Base-by-base conservation (phyloP, 2,113 vertebrate genomes). In the Ceyx cyanopectus region DNA sequence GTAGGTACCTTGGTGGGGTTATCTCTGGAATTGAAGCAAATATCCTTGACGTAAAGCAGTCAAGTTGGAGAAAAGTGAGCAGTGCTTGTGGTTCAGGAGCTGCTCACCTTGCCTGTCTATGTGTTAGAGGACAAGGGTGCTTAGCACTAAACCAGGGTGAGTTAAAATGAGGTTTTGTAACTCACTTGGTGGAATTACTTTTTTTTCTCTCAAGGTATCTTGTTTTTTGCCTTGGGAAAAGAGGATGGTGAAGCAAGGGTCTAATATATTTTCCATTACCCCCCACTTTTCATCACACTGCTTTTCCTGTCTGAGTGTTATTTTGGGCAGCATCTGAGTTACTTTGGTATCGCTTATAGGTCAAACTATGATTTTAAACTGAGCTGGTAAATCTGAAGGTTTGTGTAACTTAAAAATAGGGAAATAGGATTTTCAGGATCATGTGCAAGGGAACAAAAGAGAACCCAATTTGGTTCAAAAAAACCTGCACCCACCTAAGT, bases 141-240 rank as follows among this genome's bases (percentile, higher is more conserved):
- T 62, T 66, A 72, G 34, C 27, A 14, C 8, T 7, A 17, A 18
- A 4, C 22, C 57, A 48, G 48, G 7, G 2, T 22, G 41, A 68
- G 40, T 14, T 24, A 9, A 18, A 76, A 30, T 32, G 48, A 30
- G 2, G 8, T 20, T 79, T 60, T 79, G 22, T 43, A 54, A 7
- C 30, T 56, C n/a, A 34, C 5, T 0, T 14, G n/a, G 23, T 63
- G 43, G 20, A 68, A 60, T 83, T 41, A 1, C 0, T 4, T 46
- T 65, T 61, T 48, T 48, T 54, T 45, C 24, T 66, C 46, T 45
- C 13, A 23, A 48, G 18, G 8, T 43, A 4, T 66, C 13, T 43
- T 81, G 13, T 22, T 37, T 40, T 93, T 81, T 62, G 40, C 4
- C 7, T 37, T 40, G 37, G 66, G 70, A 48, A 76, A 48, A 8